Conservation (phyloP, 2,888 invertebrate genomes). For the Antheraea assamensis region DNA sequence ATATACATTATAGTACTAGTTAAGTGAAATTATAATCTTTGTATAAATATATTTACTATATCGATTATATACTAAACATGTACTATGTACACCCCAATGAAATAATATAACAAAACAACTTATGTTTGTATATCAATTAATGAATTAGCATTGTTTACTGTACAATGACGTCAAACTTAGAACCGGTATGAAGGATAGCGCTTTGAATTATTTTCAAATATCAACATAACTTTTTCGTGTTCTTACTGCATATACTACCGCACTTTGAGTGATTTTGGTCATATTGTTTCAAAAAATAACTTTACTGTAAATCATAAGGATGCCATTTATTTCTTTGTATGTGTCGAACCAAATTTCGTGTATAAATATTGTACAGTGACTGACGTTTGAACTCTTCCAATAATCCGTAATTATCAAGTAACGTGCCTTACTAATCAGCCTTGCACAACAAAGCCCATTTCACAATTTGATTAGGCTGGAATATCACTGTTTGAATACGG, state of each 20-base stretch:
- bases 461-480: neutral
- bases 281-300: no score
- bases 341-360: neutral
- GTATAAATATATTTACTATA: no score
- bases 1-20: no score
- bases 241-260: neutral
- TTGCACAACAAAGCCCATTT: neutral
- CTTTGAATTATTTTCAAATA: neutral
- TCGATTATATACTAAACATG: no score
- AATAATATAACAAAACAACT: neutral
- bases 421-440: neutral
- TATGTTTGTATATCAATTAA: neutral
- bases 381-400: neutral
- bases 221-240: neutral
- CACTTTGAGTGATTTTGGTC: no score
- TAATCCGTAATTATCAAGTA: neutral
- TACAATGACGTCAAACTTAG: neutral
- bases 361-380: neutral
- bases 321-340: neutral
- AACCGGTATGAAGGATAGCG: neutral
- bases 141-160: constrained; percentile 1
- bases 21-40: no score
- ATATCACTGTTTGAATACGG: neutral
- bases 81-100: no score
- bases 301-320: no score